Percentiles rank a stretch among this genome's conserved stretches.
These are phyloP conservation scores for Tetraneura akinire DNA, from an alignment of 1,140 invertebrate species.

Conservation along the genomic window DNA sequence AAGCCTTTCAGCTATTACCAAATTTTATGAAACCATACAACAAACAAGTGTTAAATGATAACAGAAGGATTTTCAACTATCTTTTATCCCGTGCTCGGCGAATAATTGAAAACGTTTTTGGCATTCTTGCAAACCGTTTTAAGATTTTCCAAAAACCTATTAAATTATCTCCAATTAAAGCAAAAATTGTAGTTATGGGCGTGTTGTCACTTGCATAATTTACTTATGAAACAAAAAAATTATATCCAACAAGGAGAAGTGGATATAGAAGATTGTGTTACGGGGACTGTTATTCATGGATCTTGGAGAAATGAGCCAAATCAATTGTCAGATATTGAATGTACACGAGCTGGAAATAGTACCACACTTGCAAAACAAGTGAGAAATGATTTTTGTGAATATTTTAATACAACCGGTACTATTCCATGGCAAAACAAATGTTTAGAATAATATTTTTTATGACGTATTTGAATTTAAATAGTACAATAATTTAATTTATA, in stretches of 20 bases:
- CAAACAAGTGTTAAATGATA: neutral
- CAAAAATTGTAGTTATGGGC: slow-evolving; percentile 57
- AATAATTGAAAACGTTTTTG: slow-evolving; percentile 60
- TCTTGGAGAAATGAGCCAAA: slow-evolving; percentile 26
- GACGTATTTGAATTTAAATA: neutral
- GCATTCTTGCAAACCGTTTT: slow-evolving; percentile 57
- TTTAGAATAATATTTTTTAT: slow-evolving; percentile 1
- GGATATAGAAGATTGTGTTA: slow-evolving; percentile 37
- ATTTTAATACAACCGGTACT: slow-evolving; percentile 13
- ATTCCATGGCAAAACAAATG: slow-evolving; percentile 22
- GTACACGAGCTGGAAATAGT: slow-evolving; percentile 21
- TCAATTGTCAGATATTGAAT: slow-evolving; percentile 10
- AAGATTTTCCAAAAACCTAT: slow-evolving; percentile 58
- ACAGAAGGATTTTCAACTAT: slow-evolving; percentile 58
- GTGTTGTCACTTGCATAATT: slow-evolving; percentile 56
- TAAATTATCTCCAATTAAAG: slow-evolving; percentile 56
- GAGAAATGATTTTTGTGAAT: slow-evolving; percentile 21
- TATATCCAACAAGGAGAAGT: slow-evolving; percentile 13
- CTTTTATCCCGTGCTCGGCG: slow-evolving; percentile 58
- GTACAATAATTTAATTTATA: too few relatives aligned
- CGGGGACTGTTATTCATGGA: slow-evolving; percentile 45
- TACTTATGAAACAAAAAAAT: slow-evolving; percentile 13
- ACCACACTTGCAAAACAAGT: slow-evolving; percentile 11
- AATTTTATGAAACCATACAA: slow-evolving; percentile 59
- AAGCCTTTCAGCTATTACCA: slow-evolving; percentile 52